These are phyloP conservation scores for Drosophila pseudotalamancana DNA, from an alignment of 2,888 invertebrate species.

Conservation along the genomic window DNA sequence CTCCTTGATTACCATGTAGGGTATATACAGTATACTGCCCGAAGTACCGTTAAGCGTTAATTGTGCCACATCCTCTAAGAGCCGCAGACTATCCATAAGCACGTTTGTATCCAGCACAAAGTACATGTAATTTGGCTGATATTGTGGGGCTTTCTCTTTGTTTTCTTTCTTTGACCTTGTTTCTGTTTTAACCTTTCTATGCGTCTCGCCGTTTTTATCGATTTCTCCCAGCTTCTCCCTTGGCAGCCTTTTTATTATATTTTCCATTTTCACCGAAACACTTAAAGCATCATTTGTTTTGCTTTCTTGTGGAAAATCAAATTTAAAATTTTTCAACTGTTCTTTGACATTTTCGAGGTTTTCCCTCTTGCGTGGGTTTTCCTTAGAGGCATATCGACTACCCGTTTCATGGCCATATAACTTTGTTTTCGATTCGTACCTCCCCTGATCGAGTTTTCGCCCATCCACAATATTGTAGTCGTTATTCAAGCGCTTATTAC, in stretches of 20 bases:
- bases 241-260: not conserved
- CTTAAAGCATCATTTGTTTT: not conserved
- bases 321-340: constrained; percentile 6
- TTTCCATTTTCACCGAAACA: not conserved
- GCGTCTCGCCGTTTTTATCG: not conserved
- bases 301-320: not conserved
- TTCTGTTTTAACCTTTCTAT: too few relatives aligned
- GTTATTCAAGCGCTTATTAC: constrained; percentile 4
- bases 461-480: constrained; percentile 2
- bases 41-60: constrained; percentile 67
- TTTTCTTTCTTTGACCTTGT: not conserved
- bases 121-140: constrained; percentile 65
- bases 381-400: not conserved
- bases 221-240: not conserved
- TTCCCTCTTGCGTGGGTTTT: not conserved
- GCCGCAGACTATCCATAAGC: constrained; percentile 82
- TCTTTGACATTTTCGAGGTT: not conserved
- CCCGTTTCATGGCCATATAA: not conserved
- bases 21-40: constrained; percentile 83
- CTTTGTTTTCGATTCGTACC: not conserved
- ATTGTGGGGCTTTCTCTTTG: not conserved
- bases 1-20: constrained; percentile 86
- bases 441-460: constrained; percentile 13
- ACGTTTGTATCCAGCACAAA: constrained; percentile 85
- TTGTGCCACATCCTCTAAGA: constrained; percentile 80